phyloP scores from a whole-genome alignment of 2,113 vertebrate species.

The Centropristis striata region DNA sequence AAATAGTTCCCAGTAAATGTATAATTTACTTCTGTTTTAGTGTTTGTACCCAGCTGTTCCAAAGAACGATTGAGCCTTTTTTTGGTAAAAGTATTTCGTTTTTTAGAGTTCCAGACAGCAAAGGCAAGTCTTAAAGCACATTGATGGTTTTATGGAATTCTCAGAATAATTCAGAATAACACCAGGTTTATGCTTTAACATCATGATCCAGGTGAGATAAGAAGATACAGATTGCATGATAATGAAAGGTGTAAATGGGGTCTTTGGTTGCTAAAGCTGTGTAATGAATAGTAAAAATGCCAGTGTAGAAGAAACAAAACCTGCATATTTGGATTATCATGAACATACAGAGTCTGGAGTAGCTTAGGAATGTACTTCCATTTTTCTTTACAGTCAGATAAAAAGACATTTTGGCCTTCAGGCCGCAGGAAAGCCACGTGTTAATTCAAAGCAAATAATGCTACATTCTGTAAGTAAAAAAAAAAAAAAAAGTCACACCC shows the following conservation, averaged over 20 bases:
- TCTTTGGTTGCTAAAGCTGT: conserved; percentile 32
- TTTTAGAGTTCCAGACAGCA: not conserved
- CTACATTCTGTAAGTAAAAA: conserved; percentile 75
- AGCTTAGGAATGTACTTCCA: conserved; percentile 62
- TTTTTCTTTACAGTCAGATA: conserved; percentile 51
- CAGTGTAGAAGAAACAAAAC: conserved; percentile 62
- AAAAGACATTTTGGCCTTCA: conserved; percentile 35
- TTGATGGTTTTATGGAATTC: not conserved
- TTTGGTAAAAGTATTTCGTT: not conserved
- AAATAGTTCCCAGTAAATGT: not conserved
- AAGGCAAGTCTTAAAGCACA: not conserved
- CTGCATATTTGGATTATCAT: conserved; percentile 55
- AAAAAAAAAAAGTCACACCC: conserved; percentile 39
- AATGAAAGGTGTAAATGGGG: conserved; percentile 20
- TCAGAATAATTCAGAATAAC: not conserved
- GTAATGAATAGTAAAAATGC: conserved; percentile 18
- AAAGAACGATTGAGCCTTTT: not conserved
- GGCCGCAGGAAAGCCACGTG: conserved; percentile 38
- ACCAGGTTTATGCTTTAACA: not conserved
- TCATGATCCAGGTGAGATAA: not conserved
- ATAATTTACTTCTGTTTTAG: not conserved
- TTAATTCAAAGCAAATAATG: conserved; percentile 58
- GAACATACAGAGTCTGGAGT: conserved; percentile 27
- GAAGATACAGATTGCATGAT: not conserved
- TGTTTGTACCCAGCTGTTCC: not conserved